Evolutionary conservation across 1,140 invertebrate genomes (phyloP).

Genomic region (Drosophila ananassae): DNA sequence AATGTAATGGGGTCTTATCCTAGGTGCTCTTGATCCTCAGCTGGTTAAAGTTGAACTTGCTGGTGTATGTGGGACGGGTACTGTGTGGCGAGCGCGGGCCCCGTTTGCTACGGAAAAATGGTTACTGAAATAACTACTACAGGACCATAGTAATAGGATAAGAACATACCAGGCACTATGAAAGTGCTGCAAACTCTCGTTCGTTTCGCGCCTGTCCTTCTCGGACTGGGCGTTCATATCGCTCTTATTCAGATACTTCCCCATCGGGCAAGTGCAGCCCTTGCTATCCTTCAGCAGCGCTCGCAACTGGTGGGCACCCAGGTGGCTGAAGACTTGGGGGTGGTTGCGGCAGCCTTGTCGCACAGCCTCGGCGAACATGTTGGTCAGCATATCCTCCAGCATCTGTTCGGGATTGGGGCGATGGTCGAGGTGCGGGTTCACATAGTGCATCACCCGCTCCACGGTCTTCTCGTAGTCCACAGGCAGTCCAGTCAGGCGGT

Average conservation of each 20-base stretch:
- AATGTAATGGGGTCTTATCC: neutral
- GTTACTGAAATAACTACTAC: neutral
- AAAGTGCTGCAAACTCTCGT: conserved; percentile 26
- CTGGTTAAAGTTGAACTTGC: conserved; percentile 56
- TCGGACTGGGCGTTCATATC: neutral
- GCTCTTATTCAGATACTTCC: neutral
- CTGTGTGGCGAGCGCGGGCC: conserved; percentile 10
- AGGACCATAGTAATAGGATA: neutral
- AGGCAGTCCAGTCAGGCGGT: conserved; percentile 48
- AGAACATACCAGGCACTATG: conserved; percentile 53
- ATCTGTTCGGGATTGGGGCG: conserved; percentile 13
- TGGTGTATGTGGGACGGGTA: conserved; percentile 39
- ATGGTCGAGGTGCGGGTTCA: conserved; percentile 41
- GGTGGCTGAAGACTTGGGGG: neutral
- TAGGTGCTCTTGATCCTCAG: conserved; percentile 42
- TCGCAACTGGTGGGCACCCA: neutral
- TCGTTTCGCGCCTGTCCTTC: neutral
- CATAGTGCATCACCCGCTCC: conserved; percentile 57
- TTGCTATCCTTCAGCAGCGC: conserved; percentile 6
- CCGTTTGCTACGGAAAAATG: conserved; percentile 32
- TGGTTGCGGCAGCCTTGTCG: neutral
- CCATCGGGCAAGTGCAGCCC: neutral
- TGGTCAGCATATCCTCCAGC: conserved; percentile 34
- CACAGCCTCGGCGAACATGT: conserved; percentile 2
- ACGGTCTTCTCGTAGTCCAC: conserved; percentile 64